phyloP scores from a whole-genome alignment of 2,797 vertebrate species.

The Novumbra hubbsi region DNA sequence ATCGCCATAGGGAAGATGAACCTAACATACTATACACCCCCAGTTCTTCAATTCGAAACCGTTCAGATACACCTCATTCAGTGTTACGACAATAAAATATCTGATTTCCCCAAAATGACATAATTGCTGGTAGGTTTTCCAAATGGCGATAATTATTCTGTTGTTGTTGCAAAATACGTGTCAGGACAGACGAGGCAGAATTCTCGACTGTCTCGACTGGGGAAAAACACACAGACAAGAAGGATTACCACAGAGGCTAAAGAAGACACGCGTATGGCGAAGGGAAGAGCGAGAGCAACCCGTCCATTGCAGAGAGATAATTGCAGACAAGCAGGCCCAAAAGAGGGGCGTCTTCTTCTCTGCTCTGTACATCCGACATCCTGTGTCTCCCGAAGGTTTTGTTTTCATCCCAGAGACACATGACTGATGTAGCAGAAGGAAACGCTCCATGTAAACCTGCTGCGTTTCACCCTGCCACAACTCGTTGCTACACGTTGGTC shows the following conservation, averaged over 20 bases:
- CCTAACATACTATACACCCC: not conserved
- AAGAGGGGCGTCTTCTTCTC: conserved; percentile 29
- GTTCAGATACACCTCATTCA: conserved; percentile 37
- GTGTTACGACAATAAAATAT: conserved; percentile 39
- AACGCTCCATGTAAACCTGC: conserved; percentile 53
- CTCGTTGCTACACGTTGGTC: conserved; percentile 61
- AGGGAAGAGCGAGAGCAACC: conserved; percentile 26
- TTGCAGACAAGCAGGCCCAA: conserved; percentile 57
- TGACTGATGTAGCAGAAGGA: conserved; percentile 66
- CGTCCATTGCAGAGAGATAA: conserved; percentile 41
- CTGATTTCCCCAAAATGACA: conserved; percentile 67
- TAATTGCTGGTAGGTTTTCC: conserved; percentile 67
- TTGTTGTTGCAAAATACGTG: conserved; percentile 23
- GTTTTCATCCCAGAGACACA: conserved; percentile 46
- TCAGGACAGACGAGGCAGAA: conserved; percentile 24
- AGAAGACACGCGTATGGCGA: conserved; percentile 21
- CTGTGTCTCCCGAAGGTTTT: conserved; percentile 59
- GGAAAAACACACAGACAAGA: conserved; percentile 39
- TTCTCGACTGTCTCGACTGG: conserved; percentile 31
- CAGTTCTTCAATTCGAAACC: conserved; percentile 17
- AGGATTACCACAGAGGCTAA: conserved; percentile 25
- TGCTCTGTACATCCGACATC: conserved; percentile 50
- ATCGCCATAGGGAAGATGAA: conserved; percentile 39
- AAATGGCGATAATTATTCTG: conserved; percentile 64
- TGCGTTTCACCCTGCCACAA: conserved; percentile 56